Conservation (phyloP, 2,113 vertebrate species). For the Rissa tridactyla region DNA sequence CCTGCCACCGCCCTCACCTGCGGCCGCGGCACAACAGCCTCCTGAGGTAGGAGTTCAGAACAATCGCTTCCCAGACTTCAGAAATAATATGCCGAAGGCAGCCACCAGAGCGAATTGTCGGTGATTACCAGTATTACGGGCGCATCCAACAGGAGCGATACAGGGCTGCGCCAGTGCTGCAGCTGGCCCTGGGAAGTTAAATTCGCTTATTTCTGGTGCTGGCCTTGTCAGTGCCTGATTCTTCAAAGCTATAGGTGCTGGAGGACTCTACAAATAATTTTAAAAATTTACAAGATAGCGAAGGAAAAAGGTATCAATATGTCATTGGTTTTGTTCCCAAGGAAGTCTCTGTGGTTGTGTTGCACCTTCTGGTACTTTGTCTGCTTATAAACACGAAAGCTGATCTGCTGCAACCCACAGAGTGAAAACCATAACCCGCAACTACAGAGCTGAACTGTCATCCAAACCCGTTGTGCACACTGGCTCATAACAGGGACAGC, state of each 20-base stretch:
- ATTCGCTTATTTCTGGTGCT: neutral
- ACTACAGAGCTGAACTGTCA: neutral
- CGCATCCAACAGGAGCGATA: fast-evolving
- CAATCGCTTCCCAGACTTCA: neutral
- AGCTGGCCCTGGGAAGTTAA: neutral
- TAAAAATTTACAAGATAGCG: neutral
- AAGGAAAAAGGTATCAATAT: neutral
- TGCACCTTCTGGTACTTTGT: neutral
- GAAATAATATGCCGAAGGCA: neutral
- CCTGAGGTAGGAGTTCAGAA: neutral
- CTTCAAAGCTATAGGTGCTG: neutral
- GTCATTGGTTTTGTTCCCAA: neutral
- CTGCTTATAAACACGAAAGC: neutral
- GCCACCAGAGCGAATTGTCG: fast-evolving
- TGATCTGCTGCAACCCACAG: neutral
- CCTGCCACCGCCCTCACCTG: neutral
- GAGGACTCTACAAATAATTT: neutral
- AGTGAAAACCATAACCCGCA: neutral
- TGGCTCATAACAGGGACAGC: neutral
- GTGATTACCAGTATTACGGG: neutral
- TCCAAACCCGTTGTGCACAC: fast-evolving
- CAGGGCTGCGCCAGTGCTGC: fast-evolving
- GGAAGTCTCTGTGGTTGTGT: neutral
- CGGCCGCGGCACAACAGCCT: neutral
- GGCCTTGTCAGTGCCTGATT: neutral